These are phyloP conservation scores for Scylla paramamosain DNA, from an alignment of 1,140 invertebrate species.

Conservation along the genomic window DNA sequence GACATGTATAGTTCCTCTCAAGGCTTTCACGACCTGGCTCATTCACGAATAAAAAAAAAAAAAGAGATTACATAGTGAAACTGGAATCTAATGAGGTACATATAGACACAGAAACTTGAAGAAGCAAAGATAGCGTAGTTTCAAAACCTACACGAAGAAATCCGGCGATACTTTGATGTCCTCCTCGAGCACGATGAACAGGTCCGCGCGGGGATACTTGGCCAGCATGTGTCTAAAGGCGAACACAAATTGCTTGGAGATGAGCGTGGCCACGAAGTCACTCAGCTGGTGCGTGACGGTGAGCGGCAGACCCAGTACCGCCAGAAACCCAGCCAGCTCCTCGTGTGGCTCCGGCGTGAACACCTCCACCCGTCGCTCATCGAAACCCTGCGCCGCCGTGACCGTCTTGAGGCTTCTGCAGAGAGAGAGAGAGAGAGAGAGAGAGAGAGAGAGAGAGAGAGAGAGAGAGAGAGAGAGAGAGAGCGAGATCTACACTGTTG, in stretches of 20 bases:
- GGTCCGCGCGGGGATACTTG: slow-evolving; percentile 43
- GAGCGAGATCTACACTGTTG: too few species aligned
- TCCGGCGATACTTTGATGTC: slow-evolving; percentile 68
- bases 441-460: background rate
- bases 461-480: too few species aligned
- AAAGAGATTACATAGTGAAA: too few species aligned
- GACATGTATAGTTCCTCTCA: background rate
- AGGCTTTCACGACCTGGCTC: too few species aligned
- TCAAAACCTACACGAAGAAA: slow-evolving; percentile 67
- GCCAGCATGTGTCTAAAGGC: slow-evolving; percentile 42
- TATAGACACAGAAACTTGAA: background rate
- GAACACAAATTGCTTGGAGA: slow-evolving; percentile 66
- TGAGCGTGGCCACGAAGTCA: slow-evolving; percentile 61
- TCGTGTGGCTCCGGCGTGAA: slow-evolving; percentile 5
- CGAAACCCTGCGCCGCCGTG: slow-evolving; percentile 43
- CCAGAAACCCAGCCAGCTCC: slow-evolving; percentile 52
- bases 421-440: background rate
- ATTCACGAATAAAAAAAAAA: too few species aligned
- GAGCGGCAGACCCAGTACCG: slow-evolving; percentile 17
- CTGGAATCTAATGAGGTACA: too few species aligned
- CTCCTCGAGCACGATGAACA: slow-evolving; percentile 71
- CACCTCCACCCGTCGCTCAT: slow-evolving; percentile 30
- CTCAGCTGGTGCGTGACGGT: slow-evolving; percentile 33
- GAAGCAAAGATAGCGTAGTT: background rate
- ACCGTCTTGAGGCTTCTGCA: slow-evolving; percentile 65